Evolutionary conservation across 2,888 invertebrate species (phyloP).

Genomic region (Sclerodermus sp.): DNA sequence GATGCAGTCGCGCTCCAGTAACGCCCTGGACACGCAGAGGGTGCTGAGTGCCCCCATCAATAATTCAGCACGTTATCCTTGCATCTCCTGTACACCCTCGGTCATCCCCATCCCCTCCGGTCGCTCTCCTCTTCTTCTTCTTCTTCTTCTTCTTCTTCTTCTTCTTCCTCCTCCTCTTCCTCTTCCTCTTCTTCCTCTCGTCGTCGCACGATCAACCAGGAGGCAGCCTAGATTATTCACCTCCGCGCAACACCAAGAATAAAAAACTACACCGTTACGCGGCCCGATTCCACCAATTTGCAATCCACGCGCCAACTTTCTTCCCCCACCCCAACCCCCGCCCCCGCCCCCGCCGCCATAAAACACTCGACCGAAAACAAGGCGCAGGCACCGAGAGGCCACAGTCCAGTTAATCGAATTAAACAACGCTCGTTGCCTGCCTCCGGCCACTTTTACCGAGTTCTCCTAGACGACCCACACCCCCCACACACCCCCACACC

Average conservation of each 20-base stretch:
- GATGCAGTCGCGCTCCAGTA: background rate
- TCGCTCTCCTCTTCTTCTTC: background rate
- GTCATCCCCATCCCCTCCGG: constrained; percentile 2
- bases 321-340: too few relatives aligned
- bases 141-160: background rate
- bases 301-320: too few relatives aligned
- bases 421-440: too few relatives aligned
- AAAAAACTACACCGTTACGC: constrained; percentile 36
- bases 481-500: too few relatives aligned
- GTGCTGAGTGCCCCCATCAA: constrained; percentile 37
- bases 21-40: background rate
- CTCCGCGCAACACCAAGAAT: constrained; percentile 16
- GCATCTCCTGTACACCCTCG: constrained; percentile 4
- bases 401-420: too few relatives aligned
- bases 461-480: too few relatives aligned
- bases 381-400: too few relatives aligned
- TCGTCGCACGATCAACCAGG: background rate
- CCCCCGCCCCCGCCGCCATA: too few relatives aligned
- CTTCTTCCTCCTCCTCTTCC: background rate
- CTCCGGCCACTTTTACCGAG: too few relatives aligned
- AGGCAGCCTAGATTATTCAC: background rate
- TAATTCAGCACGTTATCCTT: constrained; percentile 49
- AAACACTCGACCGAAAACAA: too few relatives aligned
- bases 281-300: too few relatives aligned
- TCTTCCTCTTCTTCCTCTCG: background rate